Evolutionary conservation across 2,888 invertebrate species (phyloP).

Genomic region (Morpho helenor): DNA sequence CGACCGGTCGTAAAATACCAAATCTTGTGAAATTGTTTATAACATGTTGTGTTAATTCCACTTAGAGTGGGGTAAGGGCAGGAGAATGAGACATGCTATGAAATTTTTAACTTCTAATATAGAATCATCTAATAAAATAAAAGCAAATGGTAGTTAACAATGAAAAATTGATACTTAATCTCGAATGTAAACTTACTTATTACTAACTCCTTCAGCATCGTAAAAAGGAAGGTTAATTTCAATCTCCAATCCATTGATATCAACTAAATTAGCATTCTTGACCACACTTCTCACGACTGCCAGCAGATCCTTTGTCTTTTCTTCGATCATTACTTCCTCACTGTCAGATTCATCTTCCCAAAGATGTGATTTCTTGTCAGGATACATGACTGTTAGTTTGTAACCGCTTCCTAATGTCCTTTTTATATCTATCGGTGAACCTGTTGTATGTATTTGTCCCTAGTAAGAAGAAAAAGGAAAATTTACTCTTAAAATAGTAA

Average conservation of each 20-base stretch:
- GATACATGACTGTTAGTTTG: slow-evolving; percentile 67
- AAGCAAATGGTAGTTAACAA: too few species aligned
- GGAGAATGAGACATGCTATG: too few species aligned
- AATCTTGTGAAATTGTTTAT: too few species aligned
- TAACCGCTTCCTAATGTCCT: slow-evolving; percentile 78
- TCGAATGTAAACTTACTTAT: slow-evolving; percentile 59
- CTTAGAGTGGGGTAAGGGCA: too few species aligned
- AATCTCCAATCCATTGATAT: slow-evolving; percentile 56
- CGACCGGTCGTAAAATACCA: too few species aligned
- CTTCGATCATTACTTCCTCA: slow-evolving; percentile 41
- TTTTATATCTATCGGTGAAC: slow-evolving; percentile 78
- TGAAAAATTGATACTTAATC: too few species aligned
- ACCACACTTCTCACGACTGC: slow-evolving; percentile 57
- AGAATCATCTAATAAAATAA: too few species aligned
- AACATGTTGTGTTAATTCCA: too few species aligned
- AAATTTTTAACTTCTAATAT: too few species aligned
- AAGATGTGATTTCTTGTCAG: slow-evolving; percentile 25
- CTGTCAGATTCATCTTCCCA: slow-evolving; percentile 18
- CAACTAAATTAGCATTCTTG: slow-evolving; percentile 62
- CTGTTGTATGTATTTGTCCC: slow-evolving; percentile 79
- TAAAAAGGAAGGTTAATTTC: slow-evolving; percentile 74
- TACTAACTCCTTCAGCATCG: slow-evolving; percentile 66
- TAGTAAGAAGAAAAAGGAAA: slow-evolving; percentile 26
- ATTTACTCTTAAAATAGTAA: too few species aligned
- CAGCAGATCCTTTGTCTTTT: slow-evolving; percentile 58